Evolutionary conservation across 1,140 invertebrate species (phyloP).

Genomic region (Papilio dardanus): DNA sequence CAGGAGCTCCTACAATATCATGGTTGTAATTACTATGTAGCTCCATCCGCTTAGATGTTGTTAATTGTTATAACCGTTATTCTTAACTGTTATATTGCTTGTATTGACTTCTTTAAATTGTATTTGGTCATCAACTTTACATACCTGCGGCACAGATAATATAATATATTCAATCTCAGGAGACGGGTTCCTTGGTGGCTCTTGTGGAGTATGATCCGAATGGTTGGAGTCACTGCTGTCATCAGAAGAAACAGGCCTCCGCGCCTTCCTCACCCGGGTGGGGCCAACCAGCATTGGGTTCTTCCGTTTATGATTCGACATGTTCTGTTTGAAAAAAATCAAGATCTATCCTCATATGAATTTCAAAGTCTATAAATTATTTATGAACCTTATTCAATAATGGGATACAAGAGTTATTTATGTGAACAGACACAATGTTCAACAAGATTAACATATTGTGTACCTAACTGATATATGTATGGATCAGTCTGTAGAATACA

Average conservation of each 20-base stretch:
- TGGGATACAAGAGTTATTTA: background rate
- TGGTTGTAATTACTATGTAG: background rate
- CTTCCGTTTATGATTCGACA: slow-evolving; percentile 61
- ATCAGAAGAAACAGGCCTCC: slow-evolving; percentile 58
- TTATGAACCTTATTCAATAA: background rate
- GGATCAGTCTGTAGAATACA: too few relatives aligned
- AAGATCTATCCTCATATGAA: background rate
- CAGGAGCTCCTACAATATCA: slow-evolving; percentile 81
- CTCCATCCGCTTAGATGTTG: too few relatives aligned
- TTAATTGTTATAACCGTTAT: too few relatives aligned
- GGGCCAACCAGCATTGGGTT: slow-evolving; percentile 40
- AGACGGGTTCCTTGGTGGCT: slow-evolving; percentile 49
- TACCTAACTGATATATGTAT: background rate
- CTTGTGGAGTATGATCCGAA: slow-evolving; percentile 46
- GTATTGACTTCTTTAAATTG: too few relatives aligned
- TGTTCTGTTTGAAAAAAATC: slow-evolving; percentile 38
- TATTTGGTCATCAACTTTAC: background rate
- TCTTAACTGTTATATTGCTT: too few relatives aligned
- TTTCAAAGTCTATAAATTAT: background rate
- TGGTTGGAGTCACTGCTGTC: slow-evolving; percentile 60
- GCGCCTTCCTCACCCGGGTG: slow-evolving; percentile 51
- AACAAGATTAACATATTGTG: background rate
- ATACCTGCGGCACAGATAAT: slow-evolving; percentile 71
- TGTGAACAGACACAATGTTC: background rate
- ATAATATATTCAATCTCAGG: slow-evolving; percentile 58